Base-by-base conservation (phyloP, 1,140 invertebrate species). In the Acromyrmex heyeri region DNA sequence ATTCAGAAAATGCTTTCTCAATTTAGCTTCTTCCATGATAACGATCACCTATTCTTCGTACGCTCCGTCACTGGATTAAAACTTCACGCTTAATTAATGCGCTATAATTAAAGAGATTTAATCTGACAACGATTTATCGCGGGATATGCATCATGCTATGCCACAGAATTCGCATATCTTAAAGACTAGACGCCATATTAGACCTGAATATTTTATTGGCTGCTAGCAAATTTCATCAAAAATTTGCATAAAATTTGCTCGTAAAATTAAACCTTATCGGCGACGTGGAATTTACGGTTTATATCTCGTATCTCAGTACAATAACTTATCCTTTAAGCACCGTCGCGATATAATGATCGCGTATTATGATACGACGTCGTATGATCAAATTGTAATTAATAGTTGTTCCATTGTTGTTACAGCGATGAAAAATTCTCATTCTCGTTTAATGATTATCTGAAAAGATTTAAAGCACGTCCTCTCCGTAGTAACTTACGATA, bases 1-100 rank as follows among this genome's bases (percentile, higher is more conserved):
- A 1, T 55, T 69, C 48, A 10, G 34, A 61, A n/a, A 21, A 14
- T 16, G 30, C 38, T 21, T 61, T 62, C 34, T 6, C n/a, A 21
- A 62, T 27, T 38, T n/a, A 24, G 14, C 38, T 50, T n/a, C 12
- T 4, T 16, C 65, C n/a, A 48, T n/a, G 12, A 21, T 55, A 50
- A 38, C 24, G 12, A 21, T 44, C 48, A 53, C 14, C 10, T 73
- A 16, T 73, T 27, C 55, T 67, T 64, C 50, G 75, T n/a, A 48
- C 21, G 53, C 16, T 24, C 38, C 38, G 55, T 64, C 86, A 12
- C 2, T 12, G 50, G 50, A 77, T 88, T 82, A 81, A 86, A 88
- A 62, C 77, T 86, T 62, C 70, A 53, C n/a, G 21, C 5, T 30
- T 30, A 50, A 53, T 82, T 90, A 88, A 86, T 48, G 64, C 70